Conservation (phyloP, 2,888 invertebrate genomes). For the Sepiola atlantica region DNA sequence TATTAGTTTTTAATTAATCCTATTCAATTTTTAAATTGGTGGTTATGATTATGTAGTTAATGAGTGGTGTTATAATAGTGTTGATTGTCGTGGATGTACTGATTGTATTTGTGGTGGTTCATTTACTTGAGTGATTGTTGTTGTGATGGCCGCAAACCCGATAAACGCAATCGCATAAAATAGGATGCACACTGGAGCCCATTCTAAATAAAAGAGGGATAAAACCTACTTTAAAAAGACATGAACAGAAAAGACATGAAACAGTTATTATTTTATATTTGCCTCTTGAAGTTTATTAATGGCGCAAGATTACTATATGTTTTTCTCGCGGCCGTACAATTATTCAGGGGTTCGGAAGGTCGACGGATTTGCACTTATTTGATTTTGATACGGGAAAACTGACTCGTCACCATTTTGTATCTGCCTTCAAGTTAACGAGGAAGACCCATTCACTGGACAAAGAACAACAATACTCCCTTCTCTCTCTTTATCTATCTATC, state of each 20-base stretch:
- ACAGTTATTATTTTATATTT: not conserved
- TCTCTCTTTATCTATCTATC: too few species aligned
- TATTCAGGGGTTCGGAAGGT: not conserved
- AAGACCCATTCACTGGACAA: not conserved
- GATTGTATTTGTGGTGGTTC: too few species aligned
- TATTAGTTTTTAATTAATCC: too few species aligned
- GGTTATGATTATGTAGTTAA: too few species aligned
- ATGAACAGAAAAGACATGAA: not conserved
- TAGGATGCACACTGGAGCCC: not conserved
- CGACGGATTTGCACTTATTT: not conserved
- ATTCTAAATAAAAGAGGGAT: not conserved
- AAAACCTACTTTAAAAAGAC: not conserved
- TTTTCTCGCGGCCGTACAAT: not conserved
- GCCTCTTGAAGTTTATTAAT: not conserved
- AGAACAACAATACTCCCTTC: too few species aligned
- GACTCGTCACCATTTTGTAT: not conserved
- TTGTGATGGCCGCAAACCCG: not conserved
- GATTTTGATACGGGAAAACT: not conserved
- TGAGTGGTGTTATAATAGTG: too few species aligned
- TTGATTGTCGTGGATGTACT: too few species aligned
- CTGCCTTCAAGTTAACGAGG: not conserved
- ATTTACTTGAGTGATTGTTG: too few species aligned
- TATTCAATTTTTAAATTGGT: too few species aligned
- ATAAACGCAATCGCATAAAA: not conserved
- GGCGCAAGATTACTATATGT: not conserved